These are phyloP conservation scores for Eumerus sabulonum DNA, from an alignment of 2,888 invertebrate species.

Conservation along the genomic window DNA sequence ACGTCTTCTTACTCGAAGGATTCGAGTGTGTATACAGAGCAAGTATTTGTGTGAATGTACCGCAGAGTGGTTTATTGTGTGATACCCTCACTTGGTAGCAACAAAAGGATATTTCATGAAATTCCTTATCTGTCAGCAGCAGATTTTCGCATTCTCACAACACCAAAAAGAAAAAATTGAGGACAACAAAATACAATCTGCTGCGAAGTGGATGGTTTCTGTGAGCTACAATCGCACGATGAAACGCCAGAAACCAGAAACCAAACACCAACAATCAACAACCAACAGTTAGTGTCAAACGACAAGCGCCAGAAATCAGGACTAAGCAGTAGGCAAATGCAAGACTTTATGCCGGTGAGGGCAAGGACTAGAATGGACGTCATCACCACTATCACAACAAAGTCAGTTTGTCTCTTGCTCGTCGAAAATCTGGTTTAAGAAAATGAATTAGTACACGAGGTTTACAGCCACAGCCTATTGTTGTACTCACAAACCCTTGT, in stretches of 20 bases:
- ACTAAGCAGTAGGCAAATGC: no score
- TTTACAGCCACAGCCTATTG: conserved; percentile 7
- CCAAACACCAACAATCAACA: conserved; percentile 12
- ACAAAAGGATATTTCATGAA: conserved; percentile 66
- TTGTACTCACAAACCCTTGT: conserved; percentile 19
- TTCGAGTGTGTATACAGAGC: no score
- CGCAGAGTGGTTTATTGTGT: conserved; percentile 42
- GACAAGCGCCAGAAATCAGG: no score
- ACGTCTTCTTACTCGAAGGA: conserved; percentile 14
- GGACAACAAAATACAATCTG: no score
- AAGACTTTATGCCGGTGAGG: no score
- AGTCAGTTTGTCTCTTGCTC: conserved; percentile 25
- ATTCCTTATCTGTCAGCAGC: conserved; percentile 68
- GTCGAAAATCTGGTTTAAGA: conserved; percentile 35
- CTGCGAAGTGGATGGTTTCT: no score
- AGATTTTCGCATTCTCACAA: conserved; percentile 64
- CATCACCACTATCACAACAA: conserved; percentile 21
- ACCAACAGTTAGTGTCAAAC: no score
- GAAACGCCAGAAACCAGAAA: conserved; percentile 12
- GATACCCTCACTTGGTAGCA: conserved; percentile 47
- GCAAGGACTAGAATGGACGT: conserved; percentile 7
- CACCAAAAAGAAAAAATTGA: no score
- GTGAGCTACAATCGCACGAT: no score
- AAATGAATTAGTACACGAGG: conserved; percentile 44
- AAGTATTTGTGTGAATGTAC: not conserved